Evolutionary conservation across 1,140 invertebrate species (phyloP), one percentile per base, ranked within the genome.

Genomic region (Pogonomyrmex californicus): DNA sequence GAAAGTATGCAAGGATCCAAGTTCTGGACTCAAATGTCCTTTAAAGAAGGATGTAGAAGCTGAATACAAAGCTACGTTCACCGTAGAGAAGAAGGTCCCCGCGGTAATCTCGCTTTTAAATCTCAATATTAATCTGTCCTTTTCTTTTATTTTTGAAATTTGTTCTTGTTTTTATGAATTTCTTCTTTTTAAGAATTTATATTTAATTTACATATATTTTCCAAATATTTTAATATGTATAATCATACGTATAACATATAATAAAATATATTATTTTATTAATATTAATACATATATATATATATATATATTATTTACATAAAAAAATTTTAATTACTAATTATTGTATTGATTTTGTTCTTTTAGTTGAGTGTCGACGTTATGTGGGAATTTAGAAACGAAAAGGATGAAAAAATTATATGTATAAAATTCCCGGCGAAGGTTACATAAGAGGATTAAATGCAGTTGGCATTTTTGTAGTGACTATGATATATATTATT

Each of bases 341-440:
- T 62, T 23, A 33, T 62, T 54, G 79, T 60, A 41, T 10, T 2
- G 2, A 36, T 63, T 5, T 38, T 63, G 5, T 66, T 36, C 51
- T 86, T 92, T 36, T 73, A 96, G 96, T 86, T 98, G 0, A 95
- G 94, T 1, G 96, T 98, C 0, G 96, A 96, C 1, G 96, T 98
- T 0, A 97, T 97, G 94, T 98, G 97, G 97, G 96, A 97, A 94
- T 92, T 98, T 30, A 95, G 96, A 91, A 96, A 96, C 92, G 95
- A 96, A 66, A 94, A 96, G 2, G 93, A 92, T 0, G 95, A 96
- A 66, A 96, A 97, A 87, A 95, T 98, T 5, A 94, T 97, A 63
- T 98, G 97, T 91, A 91, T 97, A 17, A 78, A 96, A 83, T 97
- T 98, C 88, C 96, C 97, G n/a, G 96, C 96, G 7, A 88, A 63